phyloP scores from a whole-genome alignment of 2,888 invertebrate species.

The Meiosimyza platycephala region DNA sequence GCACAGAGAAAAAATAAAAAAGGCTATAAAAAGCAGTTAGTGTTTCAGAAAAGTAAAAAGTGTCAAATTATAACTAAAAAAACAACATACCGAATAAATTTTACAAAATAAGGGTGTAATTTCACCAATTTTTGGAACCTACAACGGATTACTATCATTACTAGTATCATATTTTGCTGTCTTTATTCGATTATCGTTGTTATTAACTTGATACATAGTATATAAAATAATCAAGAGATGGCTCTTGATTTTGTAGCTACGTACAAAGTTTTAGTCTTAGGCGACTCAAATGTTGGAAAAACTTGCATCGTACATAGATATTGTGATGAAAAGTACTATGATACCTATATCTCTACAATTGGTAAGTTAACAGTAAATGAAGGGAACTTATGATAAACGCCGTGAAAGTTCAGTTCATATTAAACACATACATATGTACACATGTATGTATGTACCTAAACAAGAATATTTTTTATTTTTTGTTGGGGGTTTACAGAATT shows the following conservation, averaged over 20 bases:
- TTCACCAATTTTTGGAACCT: not conserved
- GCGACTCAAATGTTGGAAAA: conserved; percentile 91
- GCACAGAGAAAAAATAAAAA: not conserved
- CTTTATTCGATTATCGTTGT: not conserved
- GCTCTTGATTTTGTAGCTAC: conserved; percentile 88
- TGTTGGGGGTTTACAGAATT: not conserved
- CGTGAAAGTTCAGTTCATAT: not conserved
- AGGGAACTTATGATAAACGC: not conserved
- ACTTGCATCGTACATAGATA: conserved; percentile 91
- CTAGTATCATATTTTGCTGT: not conserved
- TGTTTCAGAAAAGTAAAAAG: too few species aligned
- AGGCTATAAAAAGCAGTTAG: not conserved
- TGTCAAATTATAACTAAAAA: too few species aligned
- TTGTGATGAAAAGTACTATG: conserved; percentile 90
- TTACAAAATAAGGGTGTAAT: too few species aligned
- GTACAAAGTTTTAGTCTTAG: conserved; percentile 87
- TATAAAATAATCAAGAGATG: conserved; percentile 67
- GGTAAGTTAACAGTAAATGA: conserved; percentile 71
- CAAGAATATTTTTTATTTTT: not conserved
- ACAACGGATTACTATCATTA: not conserved
- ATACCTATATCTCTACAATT: conserved; percentile 91
- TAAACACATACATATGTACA: not conserved
- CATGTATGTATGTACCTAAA: too few species aligned
- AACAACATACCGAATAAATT: too few species aligned
- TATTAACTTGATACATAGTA: not conserved